phyloP scores from a whole-genome alignment of 2,797 vertebrate species.

The Peromyscus nudipes region DNA sequence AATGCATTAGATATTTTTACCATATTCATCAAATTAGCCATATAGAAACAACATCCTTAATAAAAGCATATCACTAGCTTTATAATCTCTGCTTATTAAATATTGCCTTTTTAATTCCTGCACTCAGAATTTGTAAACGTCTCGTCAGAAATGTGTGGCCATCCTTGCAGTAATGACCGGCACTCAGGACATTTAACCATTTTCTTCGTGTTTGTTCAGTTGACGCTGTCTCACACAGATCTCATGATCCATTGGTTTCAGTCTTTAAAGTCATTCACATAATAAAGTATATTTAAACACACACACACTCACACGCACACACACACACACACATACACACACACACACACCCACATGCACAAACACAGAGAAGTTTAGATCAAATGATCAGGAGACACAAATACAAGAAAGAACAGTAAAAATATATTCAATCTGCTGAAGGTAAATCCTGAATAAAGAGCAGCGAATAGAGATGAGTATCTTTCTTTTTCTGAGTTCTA shows the following conservation, averaged over 20 bases:
- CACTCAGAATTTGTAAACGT: neutral
- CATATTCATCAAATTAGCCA: neutral
- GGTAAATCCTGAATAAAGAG: neutral
- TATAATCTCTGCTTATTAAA: neutral
- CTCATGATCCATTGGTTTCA: neutral
- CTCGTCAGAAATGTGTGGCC: neutral
- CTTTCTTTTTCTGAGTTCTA: neutral
- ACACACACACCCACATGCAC: neutral
- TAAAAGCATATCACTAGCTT: neutral
- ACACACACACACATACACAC: neutral
- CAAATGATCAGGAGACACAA: neutral
- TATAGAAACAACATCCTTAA: neutral
- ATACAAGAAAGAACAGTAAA: neutral
- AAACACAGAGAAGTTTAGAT: neutral
- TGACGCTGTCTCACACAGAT: neutral
- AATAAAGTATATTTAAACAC: neutral
- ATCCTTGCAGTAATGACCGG: neutral
- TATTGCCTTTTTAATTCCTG: neutral
- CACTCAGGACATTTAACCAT: neutral
- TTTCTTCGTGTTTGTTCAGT: neutral
- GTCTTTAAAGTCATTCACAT: neutral
- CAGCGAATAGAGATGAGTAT: neutral
- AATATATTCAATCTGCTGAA: neutral
- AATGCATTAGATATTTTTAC: neutral
- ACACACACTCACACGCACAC: too few species aligned